A percentile compares a stretch with the other conserved stretches of the same genome.
Conservation (phyloP, 2,113 vertebrate genomes). For the Probosciger aterrimus region DNA sequence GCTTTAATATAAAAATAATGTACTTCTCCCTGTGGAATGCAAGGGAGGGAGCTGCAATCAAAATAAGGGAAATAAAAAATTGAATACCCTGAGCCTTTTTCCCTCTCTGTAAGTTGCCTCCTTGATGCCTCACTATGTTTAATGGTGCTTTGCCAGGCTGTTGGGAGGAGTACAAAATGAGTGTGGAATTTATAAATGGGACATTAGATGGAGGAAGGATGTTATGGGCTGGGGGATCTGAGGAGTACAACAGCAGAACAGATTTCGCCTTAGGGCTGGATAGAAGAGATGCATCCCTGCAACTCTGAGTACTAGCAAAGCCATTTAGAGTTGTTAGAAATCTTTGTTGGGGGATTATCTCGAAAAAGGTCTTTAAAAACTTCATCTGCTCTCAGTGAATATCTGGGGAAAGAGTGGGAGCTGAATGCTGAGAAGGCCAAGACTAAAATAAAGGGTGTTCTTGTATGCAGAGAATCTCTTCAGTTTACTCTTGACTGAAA, state of each 20-base stretch:
- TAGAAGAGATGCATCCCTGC: background rate
- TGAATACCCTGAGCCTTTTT: background rate
- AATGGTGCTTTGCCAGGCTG: conserved; percentile 7
- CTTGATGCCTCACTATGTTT: background rate
- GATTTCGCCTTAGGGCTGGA: background rate
- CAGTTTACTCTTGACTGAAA: background rate
- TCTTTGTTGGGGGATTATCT: background rate
- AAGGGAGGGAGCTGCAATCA: background rate
- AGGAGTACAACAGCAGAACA: background rate
- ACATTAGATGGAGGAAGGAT: background rate
- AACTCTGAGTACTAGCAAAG: background rate
- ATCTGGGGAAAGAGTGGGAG: background rate
- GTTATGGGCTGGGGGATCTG: background rate
- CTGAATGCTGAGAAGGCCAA: background rate
- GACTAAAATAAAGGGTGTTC: background rate
- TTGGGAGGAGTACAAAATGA: background rate
- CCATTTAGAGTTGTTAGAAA: background rate
- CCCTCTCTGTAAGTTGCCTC: background rate
- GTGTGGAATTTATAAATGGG: background rate
- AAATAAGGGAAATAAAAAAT: conserved; percentile 11
- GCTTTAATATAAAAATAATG: conserved; percentile 40
- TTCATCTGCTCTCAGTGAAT: background rate
- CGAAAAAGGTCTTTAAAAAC: background rate
- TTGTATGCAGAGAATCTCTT: background rate
- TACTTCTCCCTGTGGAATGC: background rate